Conservation (phyloP, 2,113 vertebrate genomes). For the Chauna torquata region DNA sequence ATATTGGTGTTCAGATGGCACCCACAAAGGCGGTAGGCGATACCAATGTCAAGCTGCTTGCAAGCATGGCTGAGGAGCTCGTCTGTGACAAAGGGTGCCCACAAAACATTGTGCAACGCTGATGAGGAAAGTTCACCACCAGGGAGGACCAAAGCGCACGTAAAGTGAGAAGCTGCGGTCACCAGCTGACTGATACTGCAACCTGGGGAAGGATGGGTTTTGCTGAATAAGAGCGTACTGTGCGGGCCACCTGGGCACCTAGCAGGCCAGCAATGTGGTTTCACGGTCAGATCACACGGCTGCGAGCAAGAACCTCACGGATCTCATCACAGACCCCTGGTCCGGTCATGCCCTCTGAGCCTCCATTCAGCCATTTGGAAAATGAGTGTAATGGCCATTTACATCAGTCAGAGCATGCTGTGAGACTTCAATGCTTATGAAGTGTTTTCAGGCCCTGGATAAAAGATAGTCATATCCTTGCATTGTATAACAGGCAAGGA, state of each 20-base stretch:
- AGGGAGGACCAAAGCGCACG: neutral
- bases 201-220: neutral
- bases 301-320: neutral
- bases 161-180: neutral
- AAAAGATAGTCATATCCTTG: neutral
- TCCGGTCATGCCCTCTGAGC: neutral
- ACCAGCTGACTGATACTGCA: neutral
- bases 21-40: neutral
- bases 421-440: neutral
- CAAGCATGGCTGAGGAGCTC: neutral
- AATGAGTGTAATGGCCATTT: neutral
- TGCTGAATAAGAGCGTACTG: neutral
- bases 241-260: neutral
- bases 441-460: neutral
- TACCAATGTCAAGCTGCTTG: neutral
- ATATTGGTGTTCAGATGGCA: neutral
- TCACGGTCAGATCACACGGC: neutral
- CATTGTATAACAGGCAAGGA: neutral
- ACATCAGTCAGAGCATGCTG: neutral
- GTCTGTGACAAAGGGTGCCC: neutral
- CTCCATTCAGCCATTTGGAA: neutral
- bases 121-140: neutral
- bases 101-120: neutral
- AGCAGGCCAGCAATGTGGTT: rapidly evolving
- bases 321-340: neutral